Evolutionary conservation across 1,140 invertebrate species (phyloP), one percentile per base, ranked within the genome.

Genomic region (Orius laevigatus): DNA sequence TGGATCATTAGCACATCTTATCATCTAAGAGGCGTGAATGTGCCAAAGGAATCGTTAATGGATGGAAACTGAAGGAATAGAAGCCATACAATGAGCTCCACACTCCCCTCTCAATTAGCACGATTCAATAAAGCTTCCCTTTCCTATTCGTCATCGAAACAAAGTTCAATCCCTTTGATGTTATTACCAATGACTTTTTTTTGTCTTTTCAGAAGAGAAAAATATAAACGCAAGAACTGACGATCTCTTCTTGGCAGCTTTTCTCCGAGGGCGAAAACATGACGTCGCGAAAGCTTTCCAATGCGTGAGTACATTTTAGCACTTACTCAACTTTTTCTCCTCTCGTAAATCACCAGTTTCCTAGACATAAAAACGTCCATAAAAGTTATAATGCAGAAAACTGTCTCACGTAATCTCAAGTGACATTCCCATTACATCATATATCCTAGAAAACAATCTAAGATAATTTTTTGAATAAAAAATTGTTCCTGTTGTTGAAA

Each of bases 191-290:
- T 15, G n/a, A 8, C n/a, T 34, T 4, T 45, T n/a, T 49, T 14
- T 45, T 25, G 19, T 51, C 10, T 46, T 55, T 51, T 1, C 46
- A 60, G 60, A 42, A 11, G 60, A 60, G 25, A 51, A 45, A 35
- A 46, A 53, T 33, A 41, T 62, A 15, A 52, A 58, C 32, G 53
- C 58, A 2, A 56, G 68, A 48, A 66, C 61, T 38, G 71, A 74
- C 53, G 70, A 71, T 58, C 59, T 62, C 11, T 75, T 74, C 56
- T 55, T 74, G n/a, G 54, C 71, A 1, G 57, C 69, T 25, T 75
- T 73, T 56, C 59, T 75, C 1, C 56, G 71, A 40, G 70, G 70
- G 1, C 57, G 69, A 50, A 73, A 73, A 56, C 71, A 70, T 54
- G 60, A 72, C 54, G 61, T 66, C 8, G 62, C 63, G 42, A 66